Conservation (phyloP, 2,888 invertebrate species). For the Megamerina dolium region DNA sequence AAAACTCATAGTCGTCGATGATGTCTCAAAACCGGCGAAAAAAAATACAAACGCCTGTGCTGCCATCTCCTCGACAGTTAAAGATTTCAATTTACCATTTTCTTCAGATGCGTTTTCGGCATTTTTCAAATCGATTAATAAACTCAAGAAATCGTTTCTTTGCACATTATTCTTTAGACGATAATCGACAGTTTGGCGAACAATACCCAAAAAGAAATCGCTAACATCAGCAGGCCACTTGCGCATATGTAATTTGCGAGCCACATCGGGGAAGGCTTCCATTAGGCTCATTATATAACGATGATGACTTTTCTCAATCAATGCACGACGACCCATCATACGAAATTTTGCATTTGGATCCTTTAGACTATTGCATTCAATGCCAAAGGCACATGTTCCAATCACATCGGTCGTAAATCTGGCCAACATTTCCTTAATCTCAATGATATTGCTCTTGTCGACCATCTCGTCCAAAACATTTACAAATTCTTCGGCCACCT, state of each 20-base stretch:
- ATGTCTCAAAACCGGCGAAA: constrained; percentile 58
- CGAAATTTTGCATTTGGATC: constrained; percentile 45
- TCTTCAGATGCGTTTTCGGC: constrained; percentile 22
- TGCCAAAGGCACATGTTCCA: constrained; percentile 50
- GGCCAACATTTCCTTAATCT: constrained; percentile 36
- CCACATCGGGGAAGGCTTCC: constrained; percentile 25
- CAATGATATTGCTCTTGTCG: constrained; percentile 26
- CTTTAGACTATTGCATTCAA: constrained; percentile 48
- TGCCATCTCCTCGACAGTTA: constrained; percentile 28
- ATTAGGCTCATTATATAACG: constrained; percentile 15
- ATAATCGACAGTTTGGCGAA: constrained; percentile 40
- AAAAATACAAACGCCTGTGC: constrained; percentile 28
- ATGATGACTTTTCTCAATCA: constrained; percentile 19
- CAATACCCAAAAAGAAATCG: constrained; percentile 35
- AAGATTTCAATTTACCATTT: constrained; percentile 26
- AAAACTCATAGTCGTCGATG: constrained; percentile 56
- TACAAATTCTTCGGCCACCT: constrained; percentile 24
- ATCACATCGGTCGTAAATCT: constrained; percentile 52
- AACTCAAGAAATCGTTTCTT: constrained; percentile 51
- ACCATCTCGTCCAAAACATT: constrained; percentile 17
- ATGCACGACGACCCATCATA: constrained; percentile 28
- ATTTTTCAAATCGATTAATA: constrained; percentile 36
- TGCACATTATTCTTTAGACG: constrained; percentile 37
- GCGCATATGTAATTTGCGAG: constrained; percentile 27
- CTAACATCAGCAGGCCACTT: constrained; percentile 24